Percentiles rank a stretch among this genome's conserved stretches.
These are phyloP conservation scores for Ictidomys tridecemlineatus DNA, from an alignment of 2,113 vertebrate genomes.

Conservation along the genomic window DNA sequence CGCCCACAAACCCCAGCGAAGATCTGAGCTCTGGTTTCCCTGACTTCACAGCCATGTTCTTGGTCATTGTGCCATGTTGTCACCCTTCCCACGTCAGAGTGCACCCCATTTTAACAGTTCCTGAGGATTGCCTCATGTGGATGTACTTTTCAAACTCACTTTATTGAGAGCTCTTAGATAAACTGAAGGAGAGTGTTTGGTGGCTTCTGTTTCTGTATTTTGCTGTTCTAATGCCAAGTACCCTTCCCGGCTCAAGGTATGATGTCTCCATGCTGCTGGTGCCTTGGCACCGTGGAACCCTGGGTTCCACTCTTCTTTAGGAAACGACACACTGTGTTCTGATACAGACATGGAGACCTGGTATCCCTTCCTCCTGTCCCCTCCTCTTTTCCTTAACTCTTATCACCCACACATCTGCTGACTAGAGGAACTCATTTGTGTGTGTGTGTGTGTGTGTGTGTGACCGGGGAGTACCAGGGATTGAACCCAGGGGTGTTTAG, in stretches of 20 bases:
- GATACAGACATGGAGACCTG: not conserved
- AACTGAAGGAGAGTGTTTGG: not conserved
- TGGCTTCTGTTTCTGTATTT: not conserved
- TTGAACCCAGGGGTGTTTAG: too few species aligned
- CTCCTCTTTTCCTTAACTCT: not conserved
- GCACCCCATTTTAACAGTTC: not conserved
- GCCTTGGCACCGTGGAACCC: not conserved
- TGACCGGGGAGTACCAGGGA: too few species aligned
- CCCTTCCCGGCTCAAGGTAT: not conserved
- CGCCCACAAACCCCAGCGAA: not conserved
- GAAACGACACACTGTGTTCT: too few species aligned
- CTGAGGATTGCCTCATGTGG: not conserved
- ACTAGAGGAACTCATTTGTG: not conserved
- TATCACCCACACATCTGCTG: not conserved
- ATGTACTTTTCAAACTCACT: not conserved
- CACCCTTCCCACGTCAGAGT: not conserved
- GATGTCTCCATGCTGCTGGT: not conserved
- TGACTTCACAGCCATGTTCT: not conserved
- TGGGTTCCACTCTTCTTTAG: not conserved
- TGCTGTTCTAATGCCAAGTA: not conserved
- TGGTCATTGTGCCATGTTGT: fast-evolving
- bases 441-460: too few species aligned
- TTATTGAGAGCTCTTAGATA: not conserved
- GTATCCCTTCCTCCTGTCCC: not conserved
- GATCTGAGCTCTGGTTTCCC: not conserved